A percentile compares a stretch with the other conserved stretches of the same genome.
Conservation (phyloP, 1,140 invertebrate genomes). For the Ctenoplectra terminalis region DNA sequence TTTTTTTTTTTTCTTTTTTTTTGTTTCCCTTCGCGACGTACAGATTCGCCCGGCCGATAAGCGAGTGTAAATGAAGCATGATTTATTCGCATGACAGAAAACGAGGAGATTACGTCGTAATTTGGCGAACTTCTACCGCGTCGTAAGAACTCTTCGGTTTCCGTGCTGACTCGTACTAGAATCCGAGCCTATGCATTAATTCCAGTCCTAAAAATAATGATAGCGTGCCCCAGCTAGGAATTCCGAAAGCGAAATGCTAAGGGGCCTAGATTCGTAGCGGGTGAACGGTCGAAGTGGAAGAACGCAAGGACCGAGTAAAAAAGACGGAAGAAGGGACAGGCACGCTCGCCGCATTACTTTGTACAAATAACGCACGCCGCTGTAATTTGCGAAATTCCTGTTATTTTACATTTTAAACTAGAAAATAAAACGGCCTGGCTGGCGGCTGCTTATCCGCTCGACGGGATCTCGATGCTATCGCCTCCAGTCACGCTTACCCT, state of each 20-base stretch:
- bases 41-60: neutral
- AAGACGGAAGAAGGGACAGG: constrained; percentile 34
- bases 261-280: too few species aligned
- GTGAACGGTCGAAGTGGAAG: constrained; percentile 1
- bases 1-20: too few species aligned
- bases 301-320: neutral
- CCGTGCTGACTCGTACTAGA: constrained; percentile 44
- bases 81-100: constrained; percentile 23
- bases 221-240: constrained; percentile 60
- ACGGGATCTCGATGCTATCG: constrained; percentile 79
- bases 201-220: constrained; percentile 59
- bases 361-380: constrained; percentile 76
- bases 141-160: constrained; percentile 21
- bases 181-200: constrained; percentile 59
- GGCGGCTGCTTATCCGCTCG: constrained; percentile 74
- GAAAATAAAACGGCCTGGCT: constrained; percentile 76
- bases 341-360: constrained; percentile 75
- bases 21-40: too few species aligned
- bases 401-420: constrained; percentile 80
- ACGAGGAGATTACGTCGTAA: constrained; percentile 25
- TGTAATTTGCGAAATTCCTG: constrained; percentile 78
- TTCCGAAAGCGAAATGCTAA: constrained; percentile 46
- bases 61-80: constrained; percentile 15
- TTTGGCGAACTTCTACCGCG: constrained; percentile 15
- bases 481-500: constrained; percentile 79